These are phyloP conservation scores for Apodemus agrarius DNA, from an alignment of 2,797 vertebrate genomes.

Conservation along the genomic window DNA sequence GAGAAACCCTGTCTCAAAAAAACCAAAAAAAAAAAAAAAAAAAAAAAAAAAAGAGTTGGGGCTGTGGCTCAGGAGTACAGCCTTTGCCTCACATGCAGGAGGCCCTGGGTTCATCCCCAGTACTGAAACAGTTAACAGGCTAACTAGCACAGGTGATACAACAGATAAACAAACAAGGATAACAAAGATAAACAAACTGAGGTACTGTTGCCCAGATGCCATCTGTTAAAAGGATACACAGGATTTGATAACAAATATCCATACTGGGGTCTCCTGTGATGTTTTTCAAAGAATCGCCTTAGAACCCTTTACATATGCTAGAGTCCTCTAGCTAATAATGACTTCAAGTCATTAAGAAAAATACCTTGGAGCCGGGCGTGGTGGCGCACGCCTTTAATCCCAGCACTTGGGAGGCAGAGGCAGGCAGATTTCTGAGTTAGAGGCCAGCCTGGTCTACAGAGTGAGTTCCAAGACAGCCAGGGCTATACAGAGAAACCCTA, in stretches of 20 bases:
- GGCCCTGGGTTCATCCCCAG: neutral
- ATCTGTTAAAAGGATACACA: neutral
- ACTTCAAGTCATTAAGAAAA: slow-evolving; percentile 47
- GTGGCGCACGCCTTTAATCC: too few species aligned
- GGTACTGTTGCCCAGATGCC: neutral
- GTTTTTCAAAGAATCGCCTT: slow-evolving; percentile 13
- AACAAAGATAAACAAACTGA: neutral
- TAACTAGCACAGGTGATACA: neutral
- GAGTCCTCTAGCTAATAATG: slow-evolving; percentile 46
- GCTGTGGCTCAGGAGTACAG: neutral
- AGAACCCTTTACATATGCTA: slow-evolving; percentile 13
- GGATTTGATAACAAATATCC: neutral
- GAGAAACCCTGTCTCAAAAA: too few species aligned
- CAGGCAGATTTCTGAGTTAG: too few species aligned
- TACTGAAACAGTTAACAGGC: neutral
- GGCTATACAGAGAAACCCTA: too few species aligned
- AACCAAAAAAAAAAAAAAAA: too few species aligned
- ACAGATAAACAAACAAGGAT: neutral
- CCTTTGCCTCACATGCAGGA: neutral
- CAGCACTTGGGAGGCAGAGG: too few species aligned
- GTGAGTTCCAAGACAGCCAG: too few species aligned
- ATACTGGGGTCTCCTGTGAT: neutral
- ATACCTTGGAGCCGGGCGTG: too few species aligned
- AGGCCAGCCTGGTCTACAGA: too few species aligned
- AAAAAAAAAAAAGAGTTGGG: neutral